Conservation (phyloP, 92 coral and sea anemone species). For the Epizoanthus rinbou region DNA sequence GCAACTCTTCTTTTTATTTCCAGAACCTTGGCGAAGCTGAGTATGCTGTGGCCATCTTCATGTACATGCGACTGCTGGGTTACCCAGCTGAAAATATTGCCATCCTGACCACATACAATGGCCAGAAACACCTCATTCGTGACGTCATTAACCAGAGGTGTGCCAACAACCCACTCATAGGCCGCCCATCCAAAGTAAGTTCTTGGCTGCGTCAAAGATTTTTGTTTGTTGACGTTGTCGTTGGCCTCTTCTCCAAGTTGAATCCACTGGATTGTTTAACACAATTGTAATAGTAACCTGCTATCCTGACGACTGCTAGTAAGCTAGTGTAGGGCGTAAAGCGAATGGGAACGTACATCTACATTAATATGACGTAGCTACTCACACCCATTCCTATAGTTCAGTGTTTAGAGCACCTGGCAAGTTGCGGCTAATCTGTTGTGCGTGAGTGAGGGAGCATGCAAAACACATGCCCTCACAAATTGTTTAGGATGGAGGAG, state of each 20-base stretch:
- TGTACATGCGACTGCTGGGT: slow-evolving; percentile 98
- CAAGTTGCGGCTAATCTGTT: too few species aligned
- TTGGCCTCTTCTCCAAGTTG: neutral
- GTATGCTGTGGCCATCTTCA: slow-evolving; percentile 96
- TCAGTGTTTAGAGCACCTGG: too few species aligned
- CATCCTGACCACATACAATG: slow-evolving; percentile 94
- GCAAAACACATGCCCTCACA: too few species aligned
- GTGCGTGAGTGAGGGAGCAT: too few species aligned
- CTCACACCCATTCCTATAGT: too few species aligned
- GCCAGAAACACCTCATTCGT: slow-evolving; percentile 98
- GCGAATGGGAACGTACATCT: too few species aligned
- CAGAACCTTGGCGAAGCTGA: slow-evolving; percentile 99
- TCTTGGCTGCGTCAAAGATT: neutral
- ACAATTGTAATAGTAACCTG: neutral
- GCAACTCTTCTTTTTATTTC: neutral
- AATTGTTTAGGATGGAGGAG: too few species aligned
- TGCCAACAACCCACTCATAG: slow-evolving; percentile 94
- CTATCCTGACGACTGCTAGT: neutral
- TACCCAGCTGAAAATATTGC: slow-evolving; percentile 98
- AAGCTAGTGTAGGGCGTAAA: neutral
- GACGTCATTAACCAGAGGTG: slow-evolving; percentile 98
- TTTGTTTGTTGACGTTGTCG: neutral
- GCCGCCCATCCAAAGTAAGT: slow-evolving; percentile 96
- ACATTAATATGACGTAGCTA: too few species aligned
- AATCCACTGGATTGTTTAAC: neutral